phyloP scores from a whole-genome alignment of 2,888 invertebrate species.

The Bruchidius siliquastri region DNA sequence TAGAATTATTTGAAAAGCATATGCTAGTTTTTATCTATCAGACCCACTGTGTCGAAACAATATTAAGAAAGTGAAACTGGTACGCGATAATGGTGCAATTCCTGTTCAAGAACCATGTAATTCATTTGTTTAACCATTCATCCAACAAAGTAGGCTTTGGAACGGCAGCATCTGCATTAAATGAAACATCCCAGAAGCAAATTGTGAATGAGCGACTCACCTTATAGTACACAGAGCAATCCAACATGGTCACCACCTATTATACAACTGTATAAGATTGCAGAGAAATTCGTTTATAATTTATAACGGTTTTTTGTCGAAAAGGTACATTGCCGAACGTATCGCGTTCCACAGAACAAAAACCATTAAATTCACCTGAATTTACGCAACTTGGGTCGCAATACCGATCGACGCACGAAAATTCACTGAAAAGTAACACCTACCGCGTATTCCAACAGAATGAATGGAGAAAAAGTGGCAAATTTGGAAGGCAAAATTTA shows the following conservation, averaged over 20 bases:
- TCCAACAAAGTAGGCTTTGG: not conserved
- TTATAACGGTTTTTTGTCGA: not conserved
- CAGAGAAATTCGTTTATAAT: not conserved
- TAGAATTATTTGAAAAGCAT: too few species aligned
- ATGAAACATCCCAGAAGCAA: too few species aligned
- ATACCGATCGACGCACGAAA: not conserved
- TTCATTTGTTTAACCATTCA: not conserved
- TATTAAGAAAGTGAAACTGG: not conserved
- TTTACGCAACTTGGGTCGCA: not conserved
- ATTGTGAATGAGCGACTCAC: not conserved
- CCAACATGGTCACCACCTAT: not conserved
- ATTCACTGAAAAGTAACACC: not conserved
- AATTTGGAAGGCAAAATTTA: not conserved
- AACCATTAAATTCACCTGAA: not conserved
- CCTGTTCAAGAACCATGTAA: not conserved
- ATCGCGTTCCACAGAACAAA: not conserved
- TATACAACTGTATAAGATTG: not conserved
- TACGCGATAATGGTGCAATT: not conserved
- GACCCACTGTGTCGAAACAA: not conserved
- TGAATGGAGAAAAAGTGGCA: not conserved
- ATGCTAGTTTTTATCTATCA: too few species aligned
- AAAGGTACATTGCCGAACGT: not conserved
- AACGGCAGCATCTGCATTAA: not conserved
- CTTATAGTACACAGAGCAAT: not conserved
- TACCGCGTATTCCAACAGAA: not conserved